Evolutionary conservation across 2,888 invertebrate species (phyloP).

Genomic region (Steinernema carpocapsae): DNA sequence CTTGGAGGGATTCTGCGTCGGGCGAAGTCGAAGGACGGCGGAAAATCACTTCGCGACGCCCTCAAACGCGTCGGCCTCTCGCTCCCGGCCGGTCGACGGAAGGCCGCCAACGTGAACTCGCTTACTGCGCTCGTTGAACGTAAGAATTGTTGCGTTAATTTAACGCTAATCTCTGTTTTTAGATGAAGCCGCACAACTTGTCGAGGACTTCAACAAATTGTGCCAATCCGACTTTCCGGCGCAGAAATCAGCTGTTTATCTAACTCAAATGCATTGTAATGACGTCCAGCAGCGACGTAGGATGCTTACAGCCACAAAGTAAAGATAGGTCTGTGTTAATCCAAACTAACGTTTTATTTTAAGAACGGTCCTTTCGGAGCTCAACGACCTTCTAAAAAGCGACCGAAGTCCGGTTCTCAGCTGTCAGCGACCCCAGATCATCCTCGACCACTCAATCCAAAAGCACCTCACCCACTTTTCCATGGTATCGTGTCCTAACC

Average conservation of each 20-base stretch:
- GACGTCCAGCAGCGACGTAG: constrained; percentile 41
- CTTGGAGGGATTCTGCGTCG: constrained; percentile 55
- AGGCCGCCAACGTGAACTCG: constrained; percentile 52
- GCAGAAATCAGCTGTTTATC: constrained; percentile 38
- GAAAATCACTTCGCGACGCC: constrained; percentile 54
- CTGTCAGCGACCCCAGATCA: constrained; percentile 42
- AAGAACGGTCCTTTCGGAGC: constrained; percentile 47
- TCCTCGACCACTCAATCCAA: constrained; percentile 52
- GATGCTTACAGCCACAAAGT: constrained; percentile 43
- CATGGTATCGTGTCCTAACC: constrained; percentile 39
- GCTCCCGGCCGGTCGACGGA: constrained; percentile 54
- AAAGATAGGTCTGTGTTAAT: not conserved
- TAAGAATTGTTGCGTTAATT: constrained; percentile 29
- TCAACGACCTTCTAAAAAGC: constrained; percentile 48
- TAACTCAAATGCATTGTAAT: constrained; percentile 21
- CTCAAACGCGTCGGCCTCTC: constrained; percentile 51
- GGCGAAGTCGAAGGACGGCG: constrained; percentile 57
- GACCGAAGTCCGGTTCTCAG: constrained; percentile 54
- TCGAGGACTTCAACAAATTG: constrained; percentile 49
- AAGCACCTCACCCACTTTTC: constrained; percentile 53
- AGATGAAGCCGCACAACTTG: constrained; percentile 52
- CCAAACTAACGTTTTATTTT: constrained; percentile 15
- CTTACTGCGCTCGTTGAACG: constrained; percentile 56
- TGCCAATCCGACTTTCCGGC: constrained; percentile 54
- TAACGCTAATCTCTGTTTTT: constrained; percentile 10